A percentile compares a stretch with the other conserved stretches of the same genome.
These are phyloP conservation scores for Thripadectes ignobilis DNA, from an alignment of 2,797 vertebrate genomes.

Conservation along the genomic window DNA sequence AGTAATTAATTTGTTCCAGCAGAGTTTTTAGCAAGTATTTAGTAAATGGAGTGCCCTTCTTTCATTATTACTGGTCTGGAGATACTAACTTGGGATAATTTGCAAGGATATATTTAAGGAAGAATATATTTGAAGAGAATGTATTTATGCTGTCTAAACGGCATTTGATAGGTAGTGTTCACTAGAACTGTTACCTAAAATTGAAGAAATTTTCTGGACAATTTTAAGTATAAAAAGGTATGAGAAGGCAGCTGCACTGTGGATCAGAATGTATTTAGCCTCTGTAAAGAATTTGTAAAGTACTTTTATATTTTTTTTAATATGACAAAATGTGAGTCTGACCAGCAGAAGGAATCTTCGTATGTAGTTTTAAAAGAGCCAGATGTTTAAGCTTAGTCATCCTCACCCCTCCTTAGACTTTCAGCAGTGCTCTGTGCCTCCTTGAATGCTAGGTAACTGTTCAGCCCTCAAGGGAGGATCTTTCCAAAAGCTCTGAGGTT, in stretches of 20 bases:
- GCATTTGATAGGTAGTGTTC: conserved; percentile 47
- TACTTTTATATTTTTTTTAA: neutral
- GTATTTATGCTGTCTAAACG: conserved; percentile 50
- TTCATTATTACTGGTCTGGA: conserved; percentile 41
- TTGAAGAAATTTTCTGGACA: too few relatives aligned
- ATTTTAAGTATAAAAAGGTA: too few relatives aligned
- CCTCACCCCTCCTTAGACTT: neutral
- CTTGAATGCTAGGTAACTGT: neutral
- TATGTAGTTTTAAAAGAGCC: neutral
- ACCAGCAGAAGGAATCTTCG: neutral
- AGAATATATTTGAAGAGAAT: conserved; percentile 51
- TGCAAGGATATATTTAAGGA: conserved; percentile 30
- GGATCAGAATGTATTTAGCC: conserved; percentile 22
- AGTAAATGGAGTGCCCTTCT: conserved; percentile 50
- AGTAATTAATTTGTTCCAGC: conserved; percentile 58
- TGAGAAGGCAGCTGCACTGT: conserved; percentile 31
- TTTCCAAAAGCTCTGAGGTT: neutral
- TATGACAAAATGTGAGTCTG: neutral
- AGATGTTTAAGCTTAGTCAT: neutral
- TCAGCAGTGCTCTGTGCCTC: neutral
- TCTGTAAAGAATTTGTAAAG: neutral
- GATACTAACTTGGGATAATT: conserved; percentile 64
- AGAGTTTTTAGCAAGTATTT: conserved; percentile 61
- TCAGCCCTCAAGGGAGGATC: neutral
- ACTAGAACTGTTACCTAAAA: neutral